Base-by-base conservation (phyloP, 2,113 vertebrate genomes). In the Onychostoma macrolepis region DNA sequence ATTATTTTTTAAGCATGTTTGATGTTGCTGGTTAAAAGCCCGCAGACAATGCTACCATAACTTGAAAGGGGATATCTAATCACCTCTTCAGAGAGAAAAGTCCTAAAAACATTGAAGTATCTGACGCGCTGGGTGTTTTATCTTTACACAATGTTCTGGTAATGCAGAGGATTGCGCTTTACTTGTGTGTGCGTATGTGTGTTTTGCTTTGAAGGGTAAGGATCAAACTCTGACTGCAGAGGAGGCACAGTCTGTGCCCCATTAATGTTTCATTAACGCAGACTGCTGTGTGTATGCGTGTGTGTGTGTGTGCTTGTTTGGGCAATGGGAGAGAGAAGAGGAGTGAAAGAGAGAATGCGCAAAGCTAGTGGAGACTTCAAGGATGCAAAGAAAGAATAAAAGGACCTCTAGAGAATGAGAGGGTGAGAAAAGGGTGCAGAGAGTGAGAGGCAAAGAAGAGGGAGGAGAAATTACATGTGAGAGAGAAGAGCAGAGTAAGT, bases 181-280 rank as follows among this genome's bases (percentile, higher is more conserved):
- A 45, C 63, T 71, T 33, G 43, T 33, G 65, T 36, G 81, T 83
- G 80, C 10, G 26, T 69, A 13, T 83, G 63, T 69, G 28, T 83
- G 43, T 12, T 84, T 84, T 84, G 82, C 82, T 84, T 84, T 84
- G 82, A 84, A 74, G 82, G 45, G 6, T 50, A 74, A 84, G 82
- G 69, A 84, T 84, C 82, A 84, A 84, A 84, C 82, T 84, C 48
- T 84, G 69, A 83, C 63, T 83, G 43, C 80, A 83, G 28, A 83
- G 45, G 63, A 83, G 80, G 43, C 82, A 50, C 24, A 84, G 82
- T 41, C 82, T 84, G 82, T 58, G 21, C 48, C 82, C 82, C 82
- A 84, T 84, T 84, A 84, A 84, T 84, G 67, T 84, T 84, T 84
- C 82, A 84, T 84, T 84, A 84, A 84, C 48, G 24, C 69, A 58